Base-by-base conservation (phyloP, 2,888 invertebrate species). In the Chaitophorus viminalis region DNA sequence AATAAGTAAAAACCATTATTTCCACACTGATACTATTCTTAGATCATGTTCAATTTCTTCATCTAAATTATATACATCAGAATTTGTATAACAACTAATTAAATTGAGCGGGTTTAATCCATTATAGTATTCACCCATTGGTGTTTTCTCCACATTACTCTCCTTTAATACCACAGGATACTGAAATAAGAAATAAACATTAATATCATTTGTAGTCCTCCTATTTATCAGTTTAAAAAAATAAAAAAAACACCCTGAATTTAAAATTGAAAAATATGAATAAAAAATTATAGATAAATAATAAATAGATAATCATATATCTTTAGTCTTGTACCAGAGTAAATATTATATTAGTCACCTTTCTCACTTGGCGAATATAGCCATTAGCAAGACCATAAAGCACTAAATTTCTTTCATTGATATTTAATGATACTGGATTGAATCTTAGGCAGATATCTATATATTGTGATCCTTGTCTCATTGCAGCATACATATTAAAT, bases 331-430 rank as follows among this genome's bases (percentile, higher is more conserved):
- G 3, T 0, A 29, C 14, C n/a, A 31, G 3, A 68, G n/a, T n/a
- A 68, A n/a, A 21, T 60, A 72, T n/a, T 29, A 5, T 6, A 33
- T 1, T 36, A 8, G 70, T 89, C 89, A 94, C 95, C 93, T 96
- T 96, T 90, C 97, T 95, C 0, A 97, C 94, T 89, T 96, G 93
- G 60, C 96, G 93, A 88, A 98, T 96, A 11, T 97, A 92, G 0
- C 96, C 96, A 91, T 97, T 95, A 9, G 97, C 93, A n/a, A 97
- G 92, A 1, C 97, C 97, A 91, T 97, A 98, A 90, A 97, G 95
- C 83, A 97, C 95, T 79, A 98, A 93, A 90, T 95, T 95, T 90
- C 96, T 93, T 92, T 96, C 96, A 91, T 96, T 95, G 90, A 96
- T 95, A 90, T 94, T 94, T 78, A 95, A 92, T 89, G 94, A 94